A percentile compares a stretch with the other conserved stretches of the same genome.
Conservation (phyloP, 2,888 invertebrate genomes). For the Acheta domesticus region DNA sequence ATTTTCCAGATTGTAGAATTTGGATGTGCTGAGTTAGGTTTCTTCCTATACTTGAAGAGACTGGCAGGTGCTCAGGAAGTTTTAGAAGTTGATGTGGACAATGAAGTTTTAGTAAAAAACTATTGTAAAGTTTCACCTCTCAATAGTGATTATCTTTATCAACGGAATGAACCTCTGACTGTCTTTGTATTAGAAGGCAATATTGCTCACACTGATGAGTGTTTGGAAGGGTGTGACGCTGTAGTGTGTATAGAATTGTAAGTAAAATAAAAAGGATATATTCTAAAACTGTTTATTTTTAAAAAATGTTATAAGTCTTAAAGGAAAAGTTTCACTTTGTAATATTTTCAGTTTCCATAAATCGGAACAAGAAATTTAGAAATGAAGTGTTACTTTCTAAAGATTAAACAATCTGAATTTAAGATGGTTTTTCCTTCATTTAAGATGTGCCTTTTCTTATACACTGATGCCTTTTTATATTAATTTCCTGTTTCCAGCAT, state of each 20-base stretch:
- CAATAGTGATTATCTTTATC: conserved; percentile 56
- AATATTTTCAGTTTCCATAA: too few species aligned
- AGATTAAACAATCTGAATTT: neutral
- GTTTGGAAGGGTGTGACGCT: conserved; percentile 68
- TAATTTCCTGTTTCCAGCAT: too few species aligned
- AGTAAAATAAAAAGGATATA: conserved; percentile 43
- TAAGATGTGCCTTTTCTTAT: neutral
- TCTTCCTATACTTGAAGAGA: conserved; percentile 67
- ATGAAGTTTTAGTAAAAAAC: conserved; percentile 49
- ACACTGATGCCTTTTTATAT: too few species aligned
- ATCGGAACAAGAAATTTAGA: neutral
- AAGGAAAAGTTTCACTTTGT: too few species aligned
- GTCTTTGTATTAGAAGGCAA: conserved; percentile 69
- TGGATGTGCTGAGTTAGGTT: conserved; percentile 77
- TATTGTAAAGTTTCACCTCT: conserved; percentile 52
- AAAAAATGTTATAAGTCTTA: neutral
- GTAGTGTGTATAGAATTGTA: conserved; percentile 82
- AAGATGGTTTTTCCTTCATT: neutral
- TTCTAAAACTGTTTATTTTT: conserved; percentile 20
- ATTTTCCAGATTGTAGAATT: conserved; percentile 70
- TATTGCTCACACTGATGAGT: conserved; percentile 66
- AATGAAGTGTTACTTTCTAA: neutral
- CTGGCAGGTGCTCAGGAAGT: conserved; percentile 61
- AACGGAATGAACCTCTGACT: conserved; percentile 54
- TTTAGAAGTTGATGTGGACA: conserved; percentile 71